Conservation (phyloP, 2,113 vertebrate species). For the Propithecus coquereli region DNA sequence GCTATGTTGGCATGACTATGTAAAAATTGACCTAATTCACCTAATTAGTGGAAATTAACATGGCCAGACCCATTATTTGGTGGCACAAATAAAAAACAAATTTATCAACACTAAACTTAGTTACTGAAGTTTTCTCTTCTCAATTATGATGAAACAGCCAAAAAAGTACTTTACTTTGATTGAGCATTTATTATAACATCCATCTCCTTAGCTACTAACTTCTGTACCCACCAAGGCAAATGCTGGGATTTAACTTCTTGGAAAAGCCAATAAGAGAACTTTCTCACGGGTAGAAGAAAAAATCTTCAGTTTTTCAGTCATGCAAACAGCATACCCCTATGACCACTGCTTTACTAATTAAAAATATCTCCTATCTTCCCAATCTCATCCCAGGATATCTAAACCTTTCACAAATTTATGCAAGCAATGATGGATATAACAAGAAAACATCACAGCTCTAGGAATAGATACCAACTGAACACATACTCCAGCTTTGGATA, state of each 20-base stretch:
- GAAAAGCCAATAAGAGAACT: background rate
- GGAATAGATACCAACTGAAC: background rate
- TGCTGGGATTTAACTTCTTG: background rate
- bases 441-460: background rate
- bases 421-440: background rate
- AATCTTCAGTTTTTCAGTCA: background rate
- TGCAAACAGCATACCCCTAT: background rate
- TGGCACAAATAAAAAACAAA: background rate
- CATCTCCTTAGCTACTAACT: background rate
- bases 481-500: no score
- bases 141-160: background rate
- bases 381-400: background rate
- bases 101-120: background rate
- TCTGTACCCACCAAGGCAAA: background rate
- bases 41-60: background rate
- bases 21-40: background rate
- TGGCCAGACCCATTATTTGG: background rate
- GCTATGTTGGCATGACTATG: background rate
- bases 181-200: background rate
- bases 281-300: background rate
- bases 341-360: background rate
- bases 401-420: background rate
- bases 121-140: background rate
- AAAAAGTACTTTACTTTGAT: background rate
- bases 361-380: background rate